phyloP scores from a whole-genome alignment of 1,140 invertebrate species.

The Euwallacea fornicatus region DNA sequence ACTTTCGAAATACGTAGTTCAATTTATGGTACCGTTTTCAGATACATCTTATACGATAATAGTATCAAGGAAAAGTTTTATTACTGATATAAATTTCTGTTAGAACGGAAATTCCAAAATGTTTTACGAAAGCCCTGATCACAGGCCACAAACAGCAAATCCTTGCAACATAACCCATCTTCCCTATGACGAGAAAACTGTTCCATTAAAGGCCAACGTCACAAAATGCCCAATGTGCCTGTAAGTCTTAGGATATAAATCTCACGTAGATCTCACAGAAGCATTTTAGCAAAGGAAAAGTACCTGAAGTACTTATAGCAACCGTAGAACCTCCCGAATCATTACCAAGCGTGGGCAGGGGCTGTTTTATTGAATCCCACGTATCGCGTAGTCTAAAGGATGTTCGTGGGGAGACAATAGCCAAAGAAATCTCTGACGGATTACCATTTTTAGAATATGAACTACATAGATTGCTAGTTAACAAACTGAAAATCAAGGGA shows the following conservation, averaged over 20 bases:
- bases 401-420: conserved; percentile 80
- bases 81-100: conserved; percentile 8
- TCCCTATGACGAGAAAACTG: conserved; percentile 71
- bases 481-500: conserved; percentile 89
- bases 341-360: conserved; percentile 72
- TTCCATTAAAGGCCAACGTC: conserved; percentile 62
- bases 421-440: conserved; percentile 90
- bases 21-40: no score
- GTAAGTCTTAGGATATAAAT: conserved; percentile 33
- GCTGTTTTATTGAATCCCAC: conserved; percentile 76
- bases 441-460: conserved; percentile 96
- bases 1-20: no score
- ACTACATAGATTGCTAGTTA: conserved; percentile 85
- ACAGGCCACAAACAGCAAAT: conserved; percentile 26
- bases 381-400: conserved; percentile 80
- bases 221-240: conserved; percentile 47
- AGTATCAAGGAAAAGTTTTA: no score
- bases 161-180: conserved; percentile 71
- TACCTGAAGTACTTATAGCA: conserved; percentile 88
- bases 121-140: conserved; percentile 47
- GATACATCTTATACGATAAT: no score
- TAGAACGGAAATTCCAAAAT: conserved; percentile 37
- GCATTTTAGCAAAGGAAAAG: conserved; percentile 70
- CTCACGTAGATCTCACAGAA: neutral
- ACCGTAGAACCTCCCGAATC: conserved; percentile 83